Conservation (phyloP, 64 coral and sea anemone species). For the Exaiptasia diaphana region DNA sequence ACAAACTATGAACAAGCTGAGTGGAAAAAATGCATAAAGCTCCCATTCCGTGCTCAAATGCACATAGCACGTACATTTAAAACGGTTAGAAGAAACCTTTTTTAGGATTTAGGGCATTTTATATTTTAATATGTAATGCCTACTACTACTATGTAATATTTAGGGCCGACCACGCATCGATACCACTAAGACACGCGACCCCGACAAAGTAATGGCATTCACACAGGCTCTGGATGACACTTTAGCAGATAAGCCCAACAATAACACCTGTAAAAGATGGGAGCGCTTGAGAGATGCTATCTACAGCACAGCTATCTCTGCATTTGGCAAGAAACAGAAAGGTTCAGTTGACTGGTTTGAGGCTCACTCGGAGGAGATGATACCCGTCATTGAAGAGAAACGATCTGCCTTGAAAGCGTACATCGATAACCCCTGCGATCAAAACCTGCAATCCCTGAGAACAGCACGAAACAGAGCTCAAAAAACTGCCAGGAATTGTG, state of each 20-base stretch:
- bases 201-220: not conserved
- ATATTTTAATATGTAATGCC: too few relatives aligned
- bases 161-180: constrained; percentile 5
- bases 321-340: constrained; percentile 4
- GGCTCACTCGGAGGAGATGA: not conserved
- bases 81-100: too few relatives aligned
- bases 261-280: constrained; percentile 1
- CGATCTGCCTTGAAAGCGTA: not conserved
- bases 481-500: constrained; percentile 3
- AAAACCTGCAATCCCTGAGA: not conserved
- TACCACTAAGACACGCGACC: constrained; percentile 6
- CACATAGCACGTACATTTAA: too few relatives aligned
- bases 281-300: constrained; percentile 13
- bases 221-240: not conserved
- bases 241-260: not conserved
- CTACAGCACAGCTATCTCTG: not conserved
- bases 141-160: not conserved
- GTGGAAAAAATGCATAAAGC: too few relatives aligned
- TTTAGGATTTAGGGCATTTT: too few relatives aligned
- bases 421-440: not conserved
- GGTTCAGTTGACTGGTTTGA: constrained; percentile 12
- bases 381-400: constrained; percentile 26
- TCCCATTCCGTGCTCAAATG: too few relatives aligned
- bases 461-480: not conserved
- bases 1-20: too few relatives aligned